Conservation (phyloP, 2,888 invertebrate species). For the Drosophila antonietae region DNA sequence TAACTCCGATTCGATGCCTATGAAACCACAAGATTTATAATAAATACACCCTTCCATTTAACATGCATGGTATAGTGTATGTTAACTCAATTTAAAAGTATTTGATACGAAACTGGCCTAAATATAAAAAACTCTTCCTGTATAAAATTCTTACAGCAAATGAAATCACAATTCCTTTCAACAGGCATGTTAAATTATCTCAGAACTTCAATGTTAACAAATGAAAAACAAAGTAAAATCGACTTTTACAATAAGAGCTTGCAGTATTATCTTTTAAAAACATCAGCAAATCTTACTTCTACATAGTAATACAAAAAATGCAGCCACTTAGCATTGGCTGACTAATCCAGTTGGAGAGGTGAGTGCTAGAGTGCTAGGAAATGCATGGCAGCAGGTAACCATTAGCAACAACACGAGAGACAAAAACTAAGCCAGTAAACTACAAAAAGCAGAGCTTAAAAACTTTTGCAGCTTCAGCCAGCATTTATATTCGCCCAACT, state of each 20-base stretch:
- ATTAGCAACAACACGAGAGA: constrained; percentile 29
- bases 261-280: background rate
- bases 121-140: background rate
- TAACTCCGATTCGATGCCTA: no score
- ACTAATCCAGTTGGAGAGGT: constrained; percentile 19
- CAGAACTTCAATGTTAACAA: background rate
- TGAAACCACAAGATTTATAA: no score
- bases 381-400: constrained; percentile 27
- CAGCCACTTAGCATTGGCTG: constrained; percentile 35
- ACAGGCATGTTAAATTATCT: background rate
- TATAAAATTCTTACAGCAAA: background rate
- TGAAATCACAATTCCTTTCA: background rate
- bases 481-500: constrained; percentile 43
- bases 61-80: background rate
- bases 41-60: background rate
- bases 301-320: background rate
- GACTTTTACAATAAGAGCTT: background rate
- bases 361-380: background rate
- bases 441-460: constrained; percentile 19
- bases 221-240: background rate
- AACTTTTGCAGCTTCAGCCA: constrained; percentile 40
- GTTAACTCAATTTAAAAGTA: no score
- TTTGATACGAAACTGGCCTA: no score
- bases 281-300: background rate
- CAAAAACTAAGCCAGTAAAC: constrained; percentile 23